A percentile compares a stretch with the other conserved stretches of the same genome.
Conservation (phyloP, 2,113 vertebrate genomes). For the Orientallactaga bullata region DNA sequence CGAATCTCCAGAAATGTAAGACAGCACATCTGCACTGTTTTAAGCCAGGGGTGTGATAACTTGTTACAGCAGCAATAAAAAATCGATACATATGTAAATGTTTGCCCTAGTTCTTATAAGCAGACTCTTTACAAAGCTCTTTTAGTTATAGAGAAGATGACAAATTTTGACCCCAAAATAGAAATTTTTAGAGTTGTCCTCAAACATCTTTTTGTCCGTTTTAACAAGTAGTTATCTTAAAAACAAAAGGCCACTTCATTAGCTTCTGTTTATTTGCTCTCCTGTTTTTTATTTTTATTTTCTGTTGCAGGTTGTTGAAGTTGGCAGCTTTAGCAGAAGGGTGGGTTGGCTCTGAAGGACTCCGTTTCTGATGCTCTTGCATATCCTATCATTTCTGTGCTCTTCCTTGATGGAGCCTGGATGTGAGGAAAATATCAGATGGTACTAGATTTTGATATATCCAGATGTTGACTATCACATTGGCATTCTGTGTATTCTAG, state of each 20-base stretch:
- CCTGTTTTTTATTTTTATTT: neutral
- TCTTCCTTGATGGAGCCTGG: neutral
- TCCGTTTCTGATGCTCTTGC: neutral
- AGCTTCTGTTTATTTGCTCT: neutral
- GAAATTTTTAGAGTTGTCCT: neutral
- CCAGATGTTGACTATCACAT: neutral
- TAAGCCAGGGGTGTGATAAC: neutral
- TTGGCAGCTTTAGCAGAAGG: neutral
- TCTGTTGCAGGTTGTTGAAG: neutral
- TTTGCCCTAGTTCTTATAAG: neutral
- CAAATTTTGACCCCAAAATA: neutral
- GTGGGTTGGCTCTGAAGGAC: neutral
- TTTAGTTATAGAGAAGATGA: neutral
- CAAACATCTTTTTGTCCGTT: neutral
- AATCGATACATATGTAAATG: neutral
- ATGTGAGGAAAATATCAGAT: neutral
- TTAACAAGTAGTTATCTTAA: neutral
- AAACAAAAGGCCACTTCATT: neutral
- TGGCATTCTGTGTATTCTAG: neutral
- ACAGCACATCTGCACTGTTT: neutral
- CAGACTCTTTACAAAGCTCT: neutral
- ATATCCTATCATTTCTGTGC: neutral
- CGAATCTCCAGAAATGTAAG: neutral
- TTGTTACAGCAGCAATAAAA: neutral
- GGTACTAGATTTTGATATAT: neutral